phyloP scores from a whole-genome alignment of 2,113 vertebrate genomes.

The Chaenocephalus aceratus region DNA sequence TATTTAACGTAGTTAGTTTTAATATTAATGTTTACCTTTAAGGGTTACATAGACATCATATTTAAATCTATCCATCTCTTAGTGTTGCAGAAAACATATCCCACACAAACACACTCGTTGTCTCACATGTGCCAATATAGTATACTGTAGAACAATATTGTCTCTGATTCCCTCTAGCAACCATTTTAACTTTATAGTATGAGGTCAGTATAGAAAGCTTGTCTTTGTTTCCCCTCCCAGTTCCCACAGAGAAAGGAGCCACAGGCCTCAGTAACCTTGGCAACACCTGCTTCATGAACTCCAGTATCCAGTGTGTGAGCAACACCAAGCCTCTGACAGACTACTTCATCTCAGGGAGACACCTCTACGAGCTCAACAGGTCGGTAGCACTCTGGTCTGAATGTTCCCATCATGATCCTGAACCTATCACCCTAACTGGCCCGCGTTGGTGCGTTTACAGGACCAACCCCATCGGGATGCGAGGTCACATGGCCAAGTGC shows the following conservation, averaged over 20 bases:
- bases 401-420: accelerated
- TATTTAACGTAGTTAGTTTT: too few species aligned
- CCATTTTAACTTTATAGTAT: too few species aligned
- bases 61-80: too few species aligned
- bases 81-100: too few species aligned
- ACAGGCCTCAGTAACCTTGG: constrained; percentile 98
- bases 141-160: background rate
- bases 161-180: background rate
- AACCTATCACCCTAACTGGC: background rate
- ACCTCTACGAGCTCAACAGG: constrained; percentile 99
- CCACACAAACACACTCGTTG: too few species aligned
- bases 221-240: constrained; percentile 70
- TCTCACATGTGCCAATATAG: background rate
- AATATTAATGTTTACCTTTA: too few species aligned
- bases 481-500: constrained; percentile 99
- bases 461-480: constrained; percentile 98
- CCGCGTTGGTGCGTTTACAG: constrained; percentile 71
- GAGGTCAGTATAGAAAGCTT: background rate
- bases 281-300: constrained; percentile 99
- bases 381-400: constrained; percentile 32
- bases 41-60: too few species aligned
- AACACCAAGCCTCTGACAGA: constrained; percentile 96
- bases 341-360: constrained; percentile 97
- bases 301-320: constrained; percentile 99
- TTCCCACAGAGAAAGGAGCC: constrained; percentile 98